phyloP scores from a whole-genome alignment of 1,140 invertebrate genomes.

The Eulimnadia texana region DNA sequence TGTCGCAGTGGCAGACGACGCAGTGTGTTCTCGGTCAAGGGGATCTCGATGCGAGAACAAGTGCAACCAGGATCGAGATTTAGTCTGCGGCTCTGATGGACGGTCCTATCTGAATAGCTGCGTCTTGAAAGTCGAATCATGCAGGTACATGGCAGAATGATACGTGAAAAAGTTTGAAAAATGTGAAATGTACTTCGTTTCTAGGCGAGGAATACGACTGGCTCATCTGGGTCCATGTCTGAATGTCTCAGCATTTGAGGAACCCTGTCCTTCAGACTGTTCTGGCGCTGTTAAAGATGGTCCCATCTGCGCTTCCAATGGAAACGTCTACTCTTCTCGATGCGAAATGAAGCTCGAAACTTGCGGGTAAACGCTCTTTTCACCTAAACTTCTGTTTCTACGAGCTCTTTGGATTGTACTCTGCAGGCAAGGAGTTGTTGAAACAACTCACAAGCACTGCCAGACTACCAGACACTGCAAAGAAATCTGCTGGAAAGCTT shows the following conservation, averaged over 20 bases:
- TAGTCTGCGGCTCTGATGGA: slow-evolving; percentile 18
- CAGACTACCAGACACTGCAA: slow-evolving; percentile 80
- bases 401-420: neutral
- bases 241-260: slow-evolving; percentile 61
- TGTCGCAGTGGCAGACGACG: slow-evolving; percentile 1
- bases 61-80: slow-evolving; percentile 13
- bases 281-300: slow-evolving; percentile 65
- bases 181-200: neutral
- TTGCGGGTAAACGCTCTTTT: slow-evolving; percentile 65
- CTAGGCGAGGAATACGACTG: slow-evolving; percentile 46
- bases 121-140: slow-evolving; percentile 16
- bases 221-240: slow-evolving; percentile 73
- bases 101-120: slow-evolving; percentile 14
- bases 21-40: slow-evolving; percentile 9
- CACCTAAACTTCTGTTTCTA: no score
- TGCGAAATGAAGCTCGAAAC: slow-evolving; percentile 83
- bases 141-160: neutral
- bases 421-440: slow-evolving; percentile 39
- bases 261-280: slow-evolving; percentile 75
- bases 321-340: slow-evolving; percentile 82
- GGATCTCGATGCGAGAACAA: slow-evolving; percentile 13
- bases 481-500: slow-evolving; percentile 75
- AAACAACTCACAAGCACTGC: slow-evolving; percentile 72
- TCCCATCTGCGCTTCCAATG: slow-evolving; percentile 69
- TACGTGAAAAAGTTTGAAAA: neutral